Percentiles rank a stretch among this genome's conserved stretches.
These are phyloP conservation scores for Lacanobia wlatinum DNA, from an alignment of 2,888 invertebrate genomes.

Conservation along the genomic window DNA sequence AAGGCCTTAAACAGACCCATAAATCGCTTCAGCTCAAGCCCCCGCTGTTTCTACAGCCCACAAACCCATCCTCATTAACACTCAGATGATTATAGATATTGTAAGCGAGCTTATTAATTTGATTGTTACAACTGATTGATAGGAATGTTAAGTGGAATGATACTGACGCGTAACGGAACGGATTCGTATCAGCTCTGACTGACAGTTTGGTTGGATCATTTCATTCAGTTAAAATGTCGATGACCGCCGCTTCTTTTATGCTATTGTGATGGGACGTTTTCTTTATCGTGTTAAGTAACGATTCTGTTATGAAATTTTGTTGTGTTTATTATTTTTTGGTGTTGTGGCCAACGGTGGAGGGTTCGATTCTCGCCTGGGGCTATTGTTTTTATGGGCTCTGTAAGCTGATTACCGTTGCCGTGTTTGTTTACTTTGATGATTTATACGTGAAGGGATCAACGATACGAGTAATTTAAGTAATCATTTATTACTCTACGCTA, in stretches of 20 bases:
- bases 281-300: slow-evolving; percentile 47
- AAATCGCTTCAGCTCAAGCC: not conserved
- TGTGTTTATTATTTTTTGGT: slow-evolving; percentile 43
- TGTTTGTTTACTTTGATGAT: slow-evolving; percentile 37
- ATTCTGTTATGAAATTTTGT: slow-evolving; percentile 45
- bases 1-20: not conserved
- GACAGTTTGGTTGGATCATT: slow-evolving; percentile 60
- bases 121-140: slow-evolving; percentile 75
- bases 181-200: slow-evolving; percentile 64
- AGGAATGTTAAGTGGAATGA: slow-evolving; percentile 77
- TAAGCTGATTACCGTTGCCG: slow-evolving; percentile 3
- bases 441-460: slow-evolving; percentile 13
- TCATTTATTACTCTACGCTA: not conserved
- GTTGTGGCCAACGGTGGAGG: not conserved
- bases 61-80: slow-evolving; percentile 70
- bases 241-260: slow-evolving; percentile 59
- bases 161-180: slow-evolving; percentile 65
- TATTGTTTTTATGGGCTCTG: slow-evolving; percentile 41
- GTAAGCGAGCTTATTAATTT: slow-evolving; percentile 73
- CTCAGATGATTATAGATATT: slow-evolving; percentile 65
- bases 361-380: slow-evolving; percentile 36
- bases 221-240: slow-evolving; percentile 59
- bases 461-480: not conserved
- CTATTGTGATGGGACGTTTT: slow-evolving; percentile 42
- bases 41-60: slow-evolving; percentile 47